Conservation (phyloP, 2,113 vertebrate species). For the Cyanoliseus patagonus region DNA sequence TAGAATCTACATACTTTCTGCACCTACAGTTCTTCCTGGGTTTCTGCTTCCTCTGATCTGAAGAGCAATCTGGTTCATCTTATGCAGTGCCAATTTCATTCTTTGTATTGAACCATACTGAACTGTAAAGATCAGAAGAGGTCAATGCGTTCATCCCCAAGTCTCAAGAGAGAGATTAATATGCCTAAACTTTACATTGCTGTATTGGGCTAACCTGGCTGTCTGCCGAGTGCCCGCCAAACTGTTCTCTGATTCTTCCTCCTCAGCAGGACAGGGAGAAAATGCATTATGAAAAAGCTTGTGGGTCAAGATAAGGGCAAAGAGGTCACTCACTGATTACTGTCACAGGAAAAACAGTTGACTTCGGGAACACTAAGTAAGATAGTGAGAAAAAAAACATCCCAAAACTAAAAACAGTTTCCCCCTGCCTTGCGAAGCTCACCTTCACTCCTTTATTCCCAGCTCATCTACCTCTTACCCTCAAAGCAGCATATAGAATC, state of each 20-base stretch:
- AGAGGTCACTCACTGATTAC: neutral
- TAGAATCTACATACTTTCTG: neutral
- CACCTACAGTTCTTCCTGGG: neutral
- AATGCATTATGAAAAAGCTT: neutral
- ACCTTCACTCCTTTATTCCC: neutral
- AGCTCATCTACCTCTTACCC: neutral
- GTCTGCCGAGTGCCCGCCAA: neutral
- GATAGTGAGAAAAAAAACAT: neutral
- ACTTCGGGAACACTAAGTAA: neutral
- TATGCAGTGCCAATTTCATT: neutral
- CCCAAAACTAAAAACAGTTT: neutral
- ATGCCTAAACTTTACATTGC: neutral
- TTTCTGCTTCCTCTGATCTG: neutral
- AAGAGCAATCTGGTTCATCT: neutral
- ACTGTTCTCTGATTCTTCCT: neutral
- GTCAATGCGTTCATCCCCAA: neutral
- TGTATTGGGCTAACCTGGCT: neutral
- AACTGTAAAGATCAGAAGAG: neutral
- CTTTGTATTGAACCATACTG: neutral
- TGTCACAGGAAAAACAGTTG: neutral
- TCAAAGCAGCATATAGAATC: neutral
- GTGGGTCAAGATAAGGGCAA: neutral
- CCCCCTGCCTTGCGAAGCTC: rapidly evolving
- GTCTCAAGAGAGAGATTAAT: neutral
- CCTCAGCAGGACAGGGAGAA: neutral